phyloP scores from a whole-genome alignment of 2,888 invertebrate genomes.

The Aleiodes leptofemur region DNA sequence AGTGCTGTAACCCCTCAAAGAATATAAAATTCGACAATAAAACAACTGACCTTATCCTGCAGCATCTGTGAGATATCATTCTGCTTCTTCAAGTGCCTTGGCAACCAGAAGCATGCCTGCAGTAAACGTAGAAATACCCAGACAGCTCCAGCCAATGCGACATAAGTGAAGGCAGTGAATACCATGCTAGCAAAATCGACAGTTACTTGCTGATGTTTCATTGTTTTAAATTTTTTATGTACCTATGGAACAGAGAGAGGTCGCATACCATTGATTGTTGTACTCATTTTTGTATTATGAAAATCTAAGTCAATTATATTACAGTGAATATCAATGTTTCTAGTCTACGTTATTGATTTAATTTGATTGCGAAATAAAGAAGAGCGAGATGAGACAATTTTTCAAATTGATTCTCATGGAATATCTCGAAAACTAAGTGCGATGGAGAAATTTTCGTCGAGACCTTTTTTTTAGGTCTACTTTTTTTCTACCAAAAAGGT shows the following conservation, averaged over 20 bases:
- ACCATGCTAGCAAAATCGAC: slow-evolving; percentile 83
- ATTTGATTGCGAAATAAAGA: too few species aligned
- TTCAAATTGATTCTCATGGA: too few species aligned
- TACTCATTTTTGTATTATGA: slow-evolving; percentile 2
- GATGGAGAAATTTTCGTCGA: too few species aligned
- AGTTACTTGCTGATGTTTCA: slow-evolving; percentile 82
- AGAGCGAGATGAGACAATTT: too few species aligned
- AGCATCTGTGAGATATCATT: slow-evolving; percentile 77
- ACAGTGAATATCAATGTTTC: too few species aligned
- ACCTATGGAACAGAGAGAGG: slow-evolving; percentile 35
- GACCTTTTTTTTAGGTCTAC: too few species aligned
- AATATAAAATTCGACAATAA: slow-evolving; percentile 25
- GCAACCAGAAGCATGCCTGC: slow-evolving; percentile 82
- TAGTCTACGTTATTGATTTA: neutral
- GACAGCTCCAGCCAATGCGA: slow-evolving; percentile 79
- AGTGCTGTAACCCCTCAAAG: neutral
- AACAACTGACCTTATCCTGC: slow-evolving; percentile 76
- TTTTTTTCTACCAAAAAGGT: too few species aligned
- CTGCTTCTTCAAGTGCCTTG: slow-evolving; percentile 79
- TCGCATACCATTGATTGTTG: slow-evolving; percentile 36
- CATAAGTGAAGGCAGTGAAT: slow-evolving; percentile 80
- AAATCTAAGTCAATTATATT: neutral
- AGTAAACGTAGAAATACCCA: slow-evolving; percentile 83
- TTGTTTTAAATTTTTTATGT: slow-evolving; percentile 63
- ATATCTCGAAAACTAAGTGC: too few species aligned